These are phyloP conservation scores for Muschampia plurimacula DNA, from an alignment of 2,888 invertebrate genomes.

Conservation along the genomic window DNA sequence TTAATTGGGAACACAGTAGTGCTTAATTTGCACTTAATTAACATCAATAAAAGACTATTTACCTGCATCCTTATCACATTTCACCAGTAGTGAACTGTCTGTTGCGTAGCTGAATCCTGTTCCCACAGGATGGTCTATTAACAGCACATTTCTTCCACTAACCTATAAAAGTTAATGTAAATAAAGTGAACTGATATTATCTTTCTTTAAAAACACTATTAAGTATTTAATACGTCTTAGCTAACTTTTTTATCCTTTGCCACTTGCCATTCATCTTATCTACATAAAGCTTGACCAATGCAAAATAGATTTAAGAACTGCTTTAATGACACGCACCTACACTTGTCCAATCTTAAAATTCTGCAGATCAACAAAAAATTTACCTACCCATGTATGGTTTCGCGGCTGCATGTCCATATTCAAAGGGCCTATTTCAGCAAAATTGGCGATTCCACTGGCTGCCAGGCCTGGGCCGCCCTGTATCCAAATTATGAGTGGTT, in stretches of 20 bases:
- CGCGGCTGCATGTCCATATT: conserved; percentile 88
- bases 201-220: not conserved
- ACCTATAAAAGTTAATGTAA: conserved; percentile 79
- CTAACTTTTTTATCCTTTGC: too few relatives aligned
- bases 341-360: not conserved
- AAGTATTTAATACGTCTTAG: too few relatives aligned
- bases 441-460: conserved; percentile 94
- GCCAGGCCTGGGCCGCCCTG: conserved; percentile 96
- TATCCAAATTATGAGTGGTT: conserved; percentile 93
- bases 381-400: conserved; percentile 90
- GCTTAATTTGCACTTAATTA: conserved; percentile 10
- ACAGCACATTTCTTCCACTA: conserved; percentile 91
- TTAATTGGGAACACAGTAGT: conserved; percentile 7
- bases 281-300: too few relatives aligned
- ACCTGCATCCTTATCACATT: conserved; percentile 73
- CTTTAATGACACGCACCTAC: not conserved
- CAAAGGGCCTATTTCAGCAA: conserved; percentile 93
- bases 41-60: conserved; percentile 43
- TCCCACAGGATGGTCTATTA: conserved; percentile 96
- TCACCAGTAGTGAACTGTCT: conserved; percentile 62
- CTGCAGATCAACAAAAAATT: conserved; percentile 25
- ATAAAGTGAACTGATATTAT: not conserved
- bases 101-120: conserved; percentile 94
- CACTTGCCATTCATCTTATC: too few relatives aligned
- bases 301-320: not conserved